Evolutionary conservation across 2,888 invertebrate species (phyloP).

Genomic region (Euzetes globulus): DNA sequence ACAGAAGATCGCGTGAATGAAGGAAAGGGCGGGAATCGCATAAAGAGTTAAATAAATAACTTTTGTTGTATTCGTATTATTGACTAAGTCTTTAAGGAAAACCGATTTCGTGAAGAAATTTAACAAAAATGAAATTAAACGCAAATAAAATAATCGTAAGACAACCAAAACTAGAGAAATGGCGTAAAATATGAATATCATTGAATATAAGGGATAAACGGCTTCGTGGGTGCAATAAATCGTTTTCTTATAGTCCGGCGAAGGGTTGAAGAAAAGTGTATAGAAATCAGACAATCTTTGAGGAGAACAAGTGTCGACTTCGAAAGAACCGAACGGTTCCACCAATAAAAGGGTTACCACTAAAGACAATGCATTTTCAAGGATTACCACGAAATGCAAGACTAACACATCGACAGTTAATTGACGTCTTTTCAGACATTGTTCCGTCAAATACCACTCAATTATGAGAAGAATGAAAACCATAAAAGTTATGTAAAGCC

Average conservation of each 20-base stretch:
- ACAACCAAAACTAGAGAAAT: slow-evolving; percentile 30
- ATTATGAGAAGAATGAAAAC: slow-evolving; percentile 74
- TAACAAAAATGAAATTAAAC: slow-evolving; percentile 54
- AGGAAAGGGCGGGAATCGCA: slow-evolving; percentile 77
- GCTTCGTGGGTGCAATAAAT: slow-evolving; percentile 95
- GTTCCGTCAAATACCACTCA: slow-evolving; percentile 86
- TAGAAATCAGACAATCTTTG: slow-evolving; percentile 89
- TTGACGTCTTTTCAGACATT: slow-evolving; percentile 53
- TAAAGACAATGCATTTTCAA: slow-evolving; percentile 70
- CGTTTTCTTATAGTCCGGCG: slow-evolving; percentile 77
- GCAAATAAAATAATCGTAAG: slow-evolving; percentile 2
- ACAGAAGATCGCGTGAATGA: slow-evolving; percentile 78
- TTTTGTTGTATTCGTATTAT: slow-evolving; percentile 44
- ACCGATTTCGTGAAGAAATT: slow-evolving; percentile 70
- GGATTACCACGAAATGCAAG: slow-evolving; percentile 70
- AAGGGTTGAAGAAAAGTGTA: slow-evolving; percentile 86
- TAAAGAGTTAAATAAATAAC: slow-evolving; percentile 90
- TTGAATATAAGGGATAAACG: slow-evolving; percentile 79
- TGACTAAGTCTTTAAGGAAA: slow-evolving; percentile 55
- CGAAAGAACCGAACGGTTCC: slow-evolving; percentile 70
- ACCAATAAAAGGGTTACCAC: slow-evolving; percentile 68
- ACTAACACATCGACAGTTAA: slow-evolving; percentile 67
- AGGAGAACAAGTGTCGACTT: slow-evolving; percentile 68
- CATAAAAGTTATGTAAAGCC: slow-evolving; percentile 91
- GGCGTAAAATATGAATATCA: slow-evolving; percentile 32